These are phyloP conservation scores for Drosophila conformis DNA, from an alignment of 2,888 invertebrate species.

Conservation along the genomic window DNA sequence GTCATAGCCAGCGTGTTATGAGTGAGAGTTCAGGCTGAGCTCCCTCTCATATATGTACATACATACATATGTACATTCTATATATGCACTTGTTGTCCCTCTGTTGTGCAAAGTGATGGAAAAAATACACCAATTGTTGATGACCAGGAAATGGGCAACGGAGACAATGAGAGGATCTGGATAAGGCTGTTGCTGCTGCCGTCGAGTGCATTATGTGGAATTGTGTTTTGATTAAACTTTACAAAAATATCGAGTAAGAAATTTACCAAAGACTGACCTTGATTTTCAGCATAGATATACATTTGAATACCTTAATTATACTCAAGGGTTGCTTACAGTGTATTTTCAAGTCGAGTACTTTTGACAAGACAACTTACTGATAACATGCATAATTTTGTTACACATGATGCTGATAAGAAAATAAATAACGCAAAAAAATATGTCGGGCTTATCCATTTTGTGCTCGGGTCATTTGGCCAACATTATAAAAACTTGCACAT, in stretches of 20 bases:
- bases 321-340: background rate
- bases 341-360: background rate
- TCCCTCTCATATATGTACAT: background rate
- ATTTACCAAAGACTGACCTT: background rate
- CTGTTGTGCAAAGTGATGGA: background rate
- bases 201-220: background rate
- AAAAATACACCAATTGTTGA: background rate
- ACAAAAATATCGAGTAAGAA: background rate
- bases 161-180: no score
- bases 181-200: no score
- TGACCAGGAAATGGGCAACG: no score
- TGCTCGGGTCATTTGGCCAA: slow-evolving; percentile 6
- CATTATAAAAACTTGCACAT: slow-evolving; percentile 20
- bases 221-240: background rate
- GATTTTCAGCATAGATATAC: background rate
- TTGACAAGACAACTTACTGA: background rate
- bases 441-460: slow-evolving; percentile 19
- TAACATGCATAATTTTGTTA: background rate
- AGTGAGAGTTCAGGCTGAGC: background rate
- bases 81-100: background rate
- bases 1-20: background rate
- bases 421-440: slow-evolving; percentile 30
- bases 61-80: background rate
- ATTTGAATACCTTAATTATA: background rate
- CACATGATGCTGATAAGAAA: slow-evolving; percentile 11